Evolutionary conservation across 2,888 invertebrate genomes (phyloP).

Genomic region (Keiferia lycopersicella): DNA sequence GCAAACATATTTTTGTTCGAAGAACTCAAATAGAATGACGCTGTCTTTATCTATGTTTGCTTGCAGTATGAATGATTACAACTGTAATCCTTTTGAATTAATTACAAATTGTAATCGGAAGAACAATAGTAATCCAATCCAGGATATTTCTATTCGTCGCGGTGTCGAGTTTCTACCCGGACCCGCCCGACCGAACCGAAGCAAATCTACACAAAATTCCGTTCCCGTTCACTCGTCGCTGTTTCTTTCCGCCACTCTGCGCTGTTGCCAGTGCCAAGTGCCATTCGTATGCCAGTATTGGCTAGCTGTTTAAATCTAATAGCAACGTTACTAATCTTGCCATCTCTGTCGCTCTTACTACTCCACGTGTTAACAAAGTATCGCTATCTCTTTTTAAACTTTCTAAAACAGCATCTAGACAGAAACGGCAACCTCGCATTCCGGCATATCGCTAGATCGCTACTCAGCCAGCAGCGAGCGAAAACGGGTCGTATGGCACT

Average conservation of each 20-base stretch:
- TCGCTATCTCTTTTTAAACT: constrained; percentile 37
- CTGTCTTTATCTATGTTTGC: not conserved
- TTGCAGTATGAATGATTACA: constrained; percentile 37
- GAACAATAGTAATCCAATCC: constrained; percentile 24
- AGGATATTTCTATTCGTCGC: constrained; percentile 16
- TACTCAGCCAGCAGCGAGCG: not conserved
- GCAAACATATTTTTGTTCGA: not conserved
- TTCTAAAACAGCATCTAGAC: constrained; percentile 28
- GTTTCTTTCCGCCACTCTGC: constrained; percentile 60
- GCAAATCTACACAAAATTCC: not conserved
- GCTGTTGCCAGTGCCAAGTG: constrained; percentile 56
- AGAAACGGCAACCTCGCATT: constrained; percentile 33
- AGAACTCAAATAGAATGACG: not conserved
- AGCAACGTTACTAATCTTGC: constrained; percentile 43
- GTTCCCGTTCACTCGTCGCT: constrained; percentile 48
- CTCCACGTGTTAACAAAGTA: constrained; percentile 36
- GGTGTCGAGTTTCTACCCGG: not conserved
- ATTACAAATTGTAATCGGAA: constrained; percentile 48
- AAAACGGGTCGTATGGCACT: constrained; percentile 13
- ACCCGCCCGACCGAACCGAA: constrained; percentile 21
- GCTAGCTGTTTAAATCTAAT: constrained; percentile 64
- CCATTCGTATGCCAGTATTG: constrained; percentile 68
- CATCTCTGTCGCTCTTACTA: constrained; percentile 50
- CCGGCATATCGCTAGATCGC: not conserved
- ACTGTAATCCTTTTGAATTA: constrained; percentile 51